Base-by-base conservation (phyloP, 2,888 invertebrate genomes). In the Bugulina stolonifera region DNA sequence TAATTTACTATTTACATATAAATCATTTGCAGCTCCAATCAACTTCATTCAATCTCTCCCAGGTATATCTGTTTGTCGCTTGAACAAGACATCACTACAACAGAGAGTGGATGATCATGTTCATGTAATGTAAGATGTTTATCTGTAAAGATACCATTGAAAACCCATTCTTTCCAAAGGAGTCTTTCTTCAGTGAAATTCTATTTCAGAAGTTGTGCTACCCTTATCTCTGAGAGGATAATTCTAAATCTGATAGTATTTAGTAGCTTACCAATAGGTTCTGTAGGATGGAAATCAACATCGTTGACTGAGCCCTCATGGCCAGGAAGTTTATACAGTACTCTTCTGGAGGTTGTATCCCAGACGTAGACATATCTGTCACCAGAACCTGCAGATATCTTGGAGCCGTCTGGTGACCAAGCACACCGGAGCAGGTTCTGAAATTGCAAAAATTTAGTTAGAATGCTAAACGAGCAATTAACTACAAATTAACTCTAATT, bases 231-330 rank as follows among this genome's bases (percentile, higher is more conserved):
- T 14, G 18, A 73, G 69, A 58, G 69, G 43, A 72, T n/a, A n/a
- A n/a, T n/a, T n/a, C n/a, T n/a, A n/a, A n/a, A n/a, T n/a, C n/a
- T n/a, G n/a, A n/a, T n/a, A n/a, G n/a, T n/a, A n/a, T n/a, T n/a
- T n/a, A n/a, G 43, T 43, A 43, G 80, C 86, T 85, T 83, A 90
- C 90, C 83, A 72, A 99, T 91, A 2, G 97, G 93, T 84, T 99
- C 97, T 43, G 89, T 89, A 0, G 92, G 92, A 86, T 99, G 98
- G 84, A 99, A 96, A 84, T 93, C 93, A 0, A 95, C 90, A 83
- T 94, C 95, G 82, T 97, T 98, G 35, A 99, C 95, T 75, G 95
- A 91, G 54, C 99, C 99, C 85, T 94, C 92, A 85, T 99, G 99
- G 0, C 99, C 99, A 0, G 99, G 98, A 77, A 99, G 87, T 86